Evolutionary conservation across 64 coral and sea anemone species (phyloP), one percentile per base, ranked within the genome.

Genomic region (Exaiptasia diaphana): DNA sequence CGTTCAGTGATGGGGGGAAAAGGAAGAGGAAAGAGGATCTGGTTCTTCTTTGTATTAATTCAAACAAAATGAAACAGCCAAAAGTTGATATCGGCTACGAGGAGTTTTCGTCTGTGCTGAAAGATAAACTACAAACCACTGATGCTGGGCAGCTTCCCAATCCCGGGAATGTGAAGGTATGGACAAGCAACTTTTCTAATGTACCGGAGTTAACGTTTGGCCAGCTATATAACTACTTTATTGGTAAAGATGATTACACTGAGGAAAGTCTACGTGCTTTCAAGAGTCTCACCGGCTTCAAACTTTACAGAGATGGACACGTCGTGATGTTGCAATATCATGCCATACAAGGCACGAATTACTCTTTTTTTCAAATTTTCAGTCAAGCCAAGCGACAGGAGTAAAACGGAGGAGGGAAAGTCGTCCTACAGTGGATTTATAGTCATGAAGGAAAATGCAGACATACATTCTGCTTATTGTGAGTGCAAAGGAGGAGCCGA

Each of bases 381-480:
- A 41, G 69, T 85, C 1, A 41, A 73, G 50, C 52, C 81, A 5
- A 84, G 65, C 21, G 67, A 73, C 67, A 82, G 64, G 24, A 72
- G 48, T 21, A 77, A 86, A 56, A 86, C 59, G 17, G 56, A 41
- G 67, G 24, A 17, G 4, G 54, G 72, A 67, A 86, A 86, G 49
- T 57, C 76, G 6, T 40, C 10, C 9, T 86, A 77, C 45, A 59
- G 77, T 67, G 83, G 60, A 33, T 67, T 86, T 31, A 39, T 69
- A 26, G 50, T 68, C 38, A 52, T 68, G 7, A 86, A 77, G 39
- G 48, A 25, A 23, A 18, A 86, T 32, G 71, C 71, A 18, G 11
- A 27, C 38, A 77, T 77, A 38, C 59, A 52, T 86, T 71, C 57
- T 50, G 73, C 55, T 50, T 86, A 76, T n/a, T 86, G 83, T 33